phyloP scores from a whole-genome alignment of 2,888 invertebrate genomes.

The Mallateleia sp. region DNA sequence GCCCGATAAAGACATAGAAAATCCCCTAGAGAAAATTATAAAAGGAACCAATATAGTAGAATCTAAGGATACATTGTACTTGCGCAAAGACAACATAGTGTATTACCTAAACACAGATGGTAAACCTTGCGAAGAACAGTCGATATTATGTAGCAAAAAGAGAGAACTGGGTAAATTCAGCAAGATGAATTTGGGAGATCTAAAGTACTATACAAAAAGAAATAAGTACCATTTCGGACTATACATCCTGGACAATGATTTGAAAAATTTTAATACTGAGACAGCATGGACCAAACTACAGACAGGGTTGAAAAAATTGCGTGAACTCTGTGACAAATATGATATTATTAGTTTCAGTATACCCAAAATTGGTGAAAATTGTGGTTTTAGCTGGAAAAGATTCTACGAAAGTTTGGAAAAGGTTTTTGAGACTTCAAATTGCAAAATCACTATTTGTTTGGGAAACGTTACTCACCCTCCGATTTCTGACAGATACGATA shows the following conservation, averaged over 20 bases:
- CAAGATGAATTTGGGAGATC: slow-evolving; percentile 5
- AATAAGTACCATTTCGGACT: slow-evolving; percentile 20
- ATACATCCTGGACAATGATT: no score
- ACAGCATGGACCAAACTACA: no score
- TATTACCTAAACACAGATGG: slow-evolving; percentile 9
- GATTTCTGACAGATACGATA: slow-evolving; percentile 14
- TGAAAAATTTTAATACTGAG: no score
- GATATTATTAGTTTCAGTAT: no score
- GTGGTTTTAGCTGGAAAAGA: background rate
- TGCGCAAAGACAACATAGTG: slow-evolving; percentile 9
- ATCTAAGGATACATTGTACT: slow-evolving; percentile 11
- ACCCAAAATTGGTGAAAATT: background rate
- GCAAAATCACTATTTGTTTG: background rate
- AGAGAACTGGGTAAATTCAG: background rate
- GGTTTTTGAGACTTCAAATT: background rate
- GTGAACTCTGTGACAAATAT: no score
- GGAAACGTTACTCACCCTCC: slow-evolving; percentile 3
- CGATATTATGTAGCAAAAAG: slow-evolving; percentile 10
- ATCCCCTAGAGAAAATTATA: no score
- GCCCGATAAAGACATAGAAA: no score
- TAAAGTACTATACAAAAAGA: slow-evolving; percentile 14
- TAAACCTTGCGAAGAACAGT: slow-evolving; percentile 27
- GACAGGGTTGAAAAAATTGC: no score
- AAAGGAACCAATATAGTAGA: slow-evolving; percentile 8
- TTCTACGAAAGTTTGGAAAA: background rate